Evolutionary conservation across 2,797 vertebrate genomes (phyloP).

Genomic region (Myripristis murdjan): DNA sequence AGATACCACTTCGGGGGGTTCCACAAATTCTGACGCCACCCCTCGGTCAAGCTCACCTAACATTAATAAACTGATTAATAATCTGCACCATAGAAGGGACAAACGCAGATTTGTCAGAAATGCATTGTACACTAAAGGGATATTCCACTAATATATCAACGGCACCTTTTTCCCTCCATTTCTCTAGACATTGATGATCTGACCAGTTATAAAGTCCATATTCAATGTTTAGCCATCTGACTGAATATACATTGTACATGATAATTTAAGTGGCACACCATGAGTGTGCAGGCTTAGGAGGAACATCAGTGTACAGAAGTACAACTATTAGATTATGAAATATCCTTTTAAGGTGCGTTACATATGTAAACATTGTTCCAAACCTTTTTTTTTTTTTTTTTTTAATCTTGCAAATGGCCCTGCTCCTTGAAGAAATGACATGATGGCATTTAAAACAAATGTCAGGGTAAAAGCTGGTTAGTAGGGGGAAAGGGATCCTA

Average conservation of each 20-base stretch:
- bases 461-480: conserved; percentile 75
- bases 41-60: conserved; percentile 55
- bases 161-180: conserved; percentile 4
- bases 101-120: conserved; percentile 48
- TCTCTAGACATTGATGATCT: conserved; percentile 36
- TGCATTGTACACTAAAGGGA: conserved; percentile 54
- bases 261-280: conserved; percentile 54
- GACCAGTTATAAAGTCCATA: conserved; percentile 46
- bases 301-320: conserved; percentile 52
- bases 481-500: conserved; percentile 66
- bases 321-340: conserved; percentile 55
- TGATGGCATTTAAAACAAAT: conserved; percentile 61
- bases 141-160: conserved; percentile 47
- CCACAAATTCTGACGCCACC: conserved; percentile 53
- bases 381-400: conserved; percentile 55
- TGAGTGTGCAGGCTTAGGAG: conserved; percentile 46
- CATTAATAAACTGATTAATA: conserved; percentile 47
- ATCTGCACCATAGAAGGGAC: conserved; percentile 33
- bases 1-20: conserved; percentile 47
- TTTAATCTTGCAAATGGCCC: conserved; percentile 53
- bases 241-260: conserved; percentile 64
- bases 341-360: conserved; percentile 67
- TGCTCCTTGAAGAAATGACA: conserved; percentile 53
- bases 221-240: conserved; percentile 55
- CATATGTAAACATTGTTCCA: conserved; percentile 63